Base-by-base conservation (phyloP, 37 sponge, comb jelly and placozoan genomes). In the Bolinopsis microptera region DNA sequence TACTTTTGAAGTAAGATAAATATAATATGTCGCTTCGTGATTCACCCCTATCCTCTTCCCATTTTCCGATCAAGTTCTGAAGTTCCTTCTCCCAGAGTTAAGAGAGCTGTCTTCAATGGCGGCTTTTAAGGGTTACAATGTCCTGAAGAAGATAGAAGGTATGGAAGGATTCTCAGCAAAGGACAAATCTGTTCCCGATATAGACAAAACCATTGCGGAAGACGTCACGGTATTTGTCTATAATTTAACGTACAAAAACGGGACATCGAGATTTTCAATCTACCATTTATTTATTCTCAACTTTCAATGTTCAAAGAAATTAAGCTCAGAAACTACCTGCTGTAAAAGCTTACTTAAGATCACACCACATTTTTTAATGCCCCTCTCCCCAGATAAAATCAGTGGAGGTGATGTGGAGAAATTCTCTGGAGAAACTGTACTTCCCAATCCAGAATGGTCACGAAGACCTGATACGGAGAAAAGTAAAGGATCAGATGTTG, bases 401-500 rank as follows among this genome's bases (percentile, higher is more conserved):
- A 30, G 75, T 72, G 26, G 75, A 72, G 18, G 75, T 72, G 13
- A 21, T 30, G 22, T 72, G 75, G 75, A 72, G 18, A 8, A n/a
- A 28, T n/a, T 28, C 31, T n/a, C 75, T 72, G 26, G 75, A 72
- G 31, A n/a, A n/a, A 30, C 75, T 72, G 3, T 72, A 30, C 75
- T 72, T 72, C 18, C 75, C 75, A 72, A 13, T 22, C 13, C 68
- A 67, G 21, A 48, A 13, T 13, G 61, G 61, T 18, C 75, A n/a
- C 21, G 75, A 72, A n/a, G 26, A 3, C 13, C 26, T 28, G 22
- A 72, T 72, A 3, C 13, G 75, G 18, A 5, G 31, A n/a, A 72
- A 72, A 72, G 75, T 72, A 3, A 72, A 28, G 75, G 75, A 72
- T 72, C 31, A 72, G 75, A 8, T 72, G 31, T n/a, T 72, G 75